Evolutionary conservation across 2,797 vertebrate genomes (phyloP).

Genomic region (Characodon lateralis): DNA sequence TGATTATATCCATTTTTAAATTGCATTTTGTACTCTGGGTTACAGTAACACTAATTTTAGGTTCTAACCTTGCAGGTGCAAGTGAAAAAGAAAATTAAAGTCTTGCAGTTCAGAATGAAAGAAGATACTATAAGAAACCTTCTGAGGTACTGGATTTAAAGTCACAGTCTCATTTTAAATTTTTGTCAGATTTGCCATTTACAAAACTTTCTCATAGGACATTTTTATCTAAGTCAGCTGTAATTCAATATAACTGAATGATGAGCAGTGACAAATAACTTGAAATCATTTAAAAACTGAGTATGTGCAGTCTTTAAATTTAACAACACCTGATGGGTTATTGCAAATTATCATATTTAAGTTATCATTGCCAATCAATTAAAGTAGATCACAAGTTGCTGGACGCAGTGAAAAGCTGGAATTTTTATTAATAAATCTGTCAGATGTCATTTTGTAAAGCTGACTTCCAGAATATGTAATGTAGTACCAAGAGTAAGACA

Average conservation of each 20-base stretch:
- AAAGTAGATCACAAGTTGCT: slow-evolving; percentile 8
- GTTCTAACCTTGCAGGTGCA: not conserved
- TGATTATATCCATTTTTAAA: not conserved
- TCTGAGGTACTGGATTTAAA: not conserved
- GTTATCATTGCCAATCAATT: slow-evolving; percentile 11
- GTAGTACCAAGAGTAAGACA: slow-evolving; percentile 10
- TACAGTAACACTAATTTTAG: not conserved
- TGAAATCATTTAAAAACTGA: not conserved
- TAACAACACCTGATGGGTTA: not conserved
- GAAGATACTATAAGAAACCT: no score
- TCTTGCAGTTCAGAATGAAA: not conserved
- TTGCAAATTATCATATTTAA: not conserved
- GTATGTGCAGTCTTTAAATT: not conserved
- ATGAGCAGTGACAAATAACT: not conserved
- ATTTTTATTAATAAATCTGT: slow-evolving; percentile 12
- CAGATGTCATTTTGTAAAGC: slow-evolving; percentile 31
- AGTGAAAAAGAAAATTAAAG: not conserved
- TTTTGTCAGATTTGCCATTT: not conserved
- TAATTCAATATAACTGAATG: not conserved
- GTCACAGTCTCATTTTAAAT: not conserved
- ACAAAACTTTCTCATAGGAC: not conserved
- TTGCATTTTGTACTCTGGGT: not conserved
- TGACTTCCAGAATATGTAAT: slow-evolving; percentile 4
- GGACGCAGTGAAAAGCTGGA: not conserved
- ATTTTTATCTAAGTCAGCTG: not conserved